Base-by-base conservation (phyloP, 2,888 invertebrate species). In the Oligia fasciuncula region DNA sequence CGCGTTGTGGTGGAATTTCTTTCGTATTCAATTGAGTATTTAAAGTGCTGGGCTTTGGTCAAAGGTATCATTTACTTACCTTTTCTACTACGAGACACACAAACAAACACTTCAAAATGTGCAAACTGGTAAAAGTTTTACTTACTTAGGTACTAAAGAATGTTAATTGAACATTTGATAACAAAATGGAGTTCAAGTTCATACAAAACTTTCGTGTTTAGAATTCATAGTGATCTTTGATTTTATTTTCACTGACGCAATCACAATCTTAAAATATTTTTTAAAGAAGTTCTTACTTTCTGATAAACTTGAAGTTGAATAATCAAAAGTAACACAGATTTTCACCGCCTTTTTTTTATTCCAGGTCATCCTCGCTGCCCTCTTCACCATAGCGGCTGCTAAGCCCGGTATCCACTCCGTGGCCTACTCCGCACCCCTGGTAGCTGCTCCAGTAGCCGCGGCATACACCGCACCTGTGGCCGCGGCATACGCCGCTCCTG, bases 321-420 rank as follows among this genome's bases (percentile, higher is more conserved):
- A 54, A 65, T 57, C 29, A 69, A 19, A 63, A 23, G 29, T 14
- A 19, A 19, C 17, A 14, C 2, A 29, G 2, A 49, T 57, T n/a
- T 63, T 35, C 40, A 46, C 4, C 8, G 8, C 0, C 23, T 57
- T 81, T 23, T 60, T 60, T 80, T 82, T 73, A 68, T 81, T 71
- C 8, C 92, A 97, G 97, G 89, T 96, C 54, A 90, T 95, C 81
- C 92, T 97, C 91, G 91, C 93, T 87, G 92, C 95, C 80, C 90
- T 97, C 66, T 79, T 96, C 88, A 94, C 95, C 80, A 86, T 95
- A 29, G 95, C 92, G 73, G 93, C 94, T 35, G 97, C 96, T 74
- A 96, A 97, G 85, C 97, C 97, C 46, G 96, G 95, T 76, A 94
- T 95, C 79, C 93, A 95, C n/a, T 83, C 91, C 13, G 93, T 95